phyloP scores from a whole-genome alignment of 2,797 vertebrate genomes.

The Morus bassanus region DNA sequence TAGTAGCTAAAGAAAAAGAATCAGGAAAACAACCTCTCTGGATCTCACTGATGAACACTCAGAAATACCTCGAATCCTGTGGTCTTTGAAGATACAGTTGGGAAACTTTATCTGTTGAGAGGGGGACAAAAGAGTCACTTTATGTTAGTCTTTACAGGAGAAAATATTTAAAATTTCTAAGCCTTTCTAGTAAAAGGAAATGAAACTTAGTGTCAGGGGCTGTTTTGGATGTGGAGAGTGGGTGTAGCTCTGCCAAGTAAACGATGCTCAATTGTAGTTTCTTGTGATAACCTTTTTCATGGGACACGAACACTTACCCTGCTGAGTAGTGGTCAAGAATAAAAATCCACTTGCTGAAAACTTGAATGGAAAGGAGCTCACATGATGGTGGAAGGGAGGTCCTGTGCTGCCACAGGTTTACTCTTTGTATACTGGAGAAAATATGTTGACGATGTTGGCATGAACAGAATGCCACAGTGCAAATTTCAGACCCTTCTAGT shows the following conservation, averaged over 20 bases:
- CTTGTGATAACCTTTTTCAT: not conserved
- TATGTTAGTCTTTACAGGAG: not conserved
- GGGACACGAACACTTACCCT: not conserved
- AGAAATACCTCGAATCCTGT: not conserved
- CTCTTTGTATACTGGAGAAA: not conserved
- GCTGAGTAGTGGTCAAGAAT: not conserved
- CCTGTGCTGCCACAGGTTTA: rapidly evolving
- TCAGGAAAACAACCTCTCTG: not conserved
- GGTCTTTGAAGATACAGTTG: not conserved
- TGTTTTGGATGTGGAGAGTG: not conserved
- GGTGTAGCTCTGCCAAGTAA: not conserved
- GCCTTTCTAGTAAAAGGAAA: not conserved
- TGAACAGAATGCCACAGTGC: not conserved
- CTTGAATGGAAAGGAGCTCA: not conserved
- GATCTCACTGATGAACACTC: not conserved
- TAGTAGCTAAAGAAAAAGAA: not conserved
- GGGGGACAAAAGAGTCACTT: not conserved
- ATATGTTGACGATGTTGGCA: not conserved
- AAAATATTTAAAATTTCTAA: not conserved
- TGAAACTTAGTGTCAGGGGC: not conserved
- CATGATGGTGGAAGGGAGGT: not conserved
- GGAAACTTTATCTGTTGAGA: not conserved
- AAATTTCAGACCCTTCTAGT: not conserved
- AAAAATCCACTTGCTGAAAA: not conserved
- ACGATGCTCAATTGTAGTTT: not conserved